Evolutionary conservation across 1,140 invertebrate species (phyloP).

Genomic region (Dreissena rostriformis): DNA sequence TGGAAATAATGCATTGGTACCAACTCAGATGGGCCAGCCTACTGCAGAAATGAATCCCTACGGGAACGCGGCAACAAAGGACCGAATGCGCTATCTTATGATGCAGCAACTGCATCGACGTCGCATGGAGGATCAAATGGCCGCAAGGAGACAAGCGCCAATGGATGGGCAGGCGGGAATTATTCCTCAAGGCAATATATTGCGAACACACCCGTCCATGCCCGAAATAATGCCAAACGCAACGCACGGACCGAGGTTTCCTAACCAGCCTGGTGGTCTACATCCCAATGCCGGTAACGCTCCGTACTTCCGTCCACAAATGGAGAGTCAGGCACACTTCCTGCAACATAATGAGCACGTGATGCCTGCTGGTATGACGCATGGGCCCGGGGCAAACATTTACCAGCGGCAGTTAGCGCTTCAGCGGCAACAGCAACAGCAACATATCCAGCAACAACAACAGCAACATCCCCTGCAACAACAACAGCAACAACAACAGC

Average conservation of each 20-base stretch:
- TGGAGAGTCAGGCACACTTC: too few species aligned
- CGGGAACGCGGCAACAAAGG: background rate
- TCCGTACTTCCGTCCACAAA: too few species aligned
- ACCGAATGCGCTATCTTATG: background rate
- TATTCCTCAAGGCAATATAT: background rate
- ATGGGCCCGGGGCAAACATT: background rate
- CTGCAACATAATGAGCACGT: too few species aligned
- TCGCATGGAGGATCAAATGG: background rate
- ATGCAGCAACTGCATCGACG: slow-evolving; percentile 6
- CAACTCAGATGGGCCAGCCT: background rate
- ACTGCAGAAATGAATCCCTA: too few species aligned
- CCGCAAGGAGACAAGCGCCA: background rate
- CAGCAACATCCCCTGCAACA: background rate
- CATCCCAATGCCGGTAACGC: background rate
- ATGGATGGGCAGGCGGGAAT: background rate
- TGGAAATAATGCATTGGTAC: background rate
- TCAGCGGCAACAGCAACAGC: background rate
- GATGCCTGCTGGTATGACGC: background rate
- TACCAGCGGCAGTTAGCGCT: background rate
- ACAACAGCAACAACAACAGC: background rate
- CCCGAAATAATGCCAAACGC: background rate
- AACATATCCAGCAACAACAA: slow-evolving; percentile 6
- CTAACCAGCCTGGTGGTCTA: background rate
- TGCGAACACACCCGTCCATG: background rate
- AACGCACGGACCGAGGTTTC: background rate